Evolutionary conservation across 2,797 vertebrate species (phyloP).

Genomic region (Etheostoma nigrum): DNA sequence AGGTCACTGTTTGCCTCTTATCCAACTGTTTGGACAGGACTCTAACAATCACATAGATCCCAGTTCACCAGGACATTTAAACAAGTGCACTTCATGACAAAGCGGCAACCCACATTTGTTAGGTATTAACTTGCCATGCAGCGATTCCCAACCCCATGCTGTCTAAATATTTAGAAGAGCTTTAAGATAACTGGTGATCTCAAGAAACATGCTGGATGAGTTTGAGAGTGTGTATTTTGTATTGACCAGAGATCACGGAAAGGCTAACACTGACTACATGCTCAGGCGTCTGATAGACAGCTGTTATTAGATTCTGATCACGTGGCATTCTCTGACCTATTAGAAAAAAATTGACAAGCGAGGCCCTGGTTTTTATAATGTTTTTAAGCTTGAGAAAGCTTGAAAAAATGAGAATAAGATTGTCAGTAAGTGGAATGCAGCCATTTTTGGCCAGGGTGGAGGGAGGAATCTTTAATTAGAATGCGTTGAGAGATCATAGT

Average conservation of each 20-base stretch:
- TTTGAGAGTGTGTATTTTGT: slow-evolving; percentile 77
- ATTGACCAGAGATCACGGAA: slow-evolving; percentile 57
- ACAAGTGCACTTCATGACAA: slow-evolving; percentile 68
- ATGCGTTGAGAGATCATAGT: slow-evolving; percentile 79
- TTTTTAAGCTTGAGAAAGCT: not conserved
- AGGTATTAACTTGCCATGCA: slow-evolving; percentile 75
- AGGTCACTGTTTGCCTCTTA: slow-evolving; percentile 80
- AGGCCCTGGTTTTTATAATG: slow-evolving; percentile 13
- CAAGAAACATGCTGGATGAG: slow-evolving; percentile 73
- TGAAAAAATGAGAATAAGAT: slow-evolving; percentile 55
- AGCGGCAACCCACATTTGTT: slow-evolving; percentile 79
- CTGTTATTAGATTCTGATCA: slow-evolving; percentile 44
- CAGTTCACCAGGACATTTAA: slow-evolving; percentile 72
- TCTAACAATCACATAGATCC: slow-evolving; percentile 78
- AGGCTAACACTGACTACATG: slow-evolving; percentile 51
- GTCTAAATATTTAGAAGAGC: slow-evolving; percentile 83
- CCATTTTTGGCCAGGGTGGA: slow-evolving; percentile 65
- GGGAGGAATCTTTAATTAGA: slow-evolving; percentile 81
- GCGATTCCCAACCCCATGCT: slow-evolving; percentile 58
- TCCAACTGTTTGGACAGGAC: slow-evolving; percentile 76
- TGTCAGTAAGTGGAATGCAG: slow-evolving; percentile 67
- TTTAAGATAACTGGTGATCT: slow-evolving; percentile 78
- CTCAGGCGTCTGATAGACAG: slow-evolving; percentile 47
- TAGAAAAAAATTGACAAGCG: slow-evolving; percentile 8
- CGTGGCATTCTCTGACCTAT: slow-evolving; percentile 8